Evolutionary conservation across 2,113 vertebrate species (phyloP).

Genomic region (Corythaeola cristata): DNA sequence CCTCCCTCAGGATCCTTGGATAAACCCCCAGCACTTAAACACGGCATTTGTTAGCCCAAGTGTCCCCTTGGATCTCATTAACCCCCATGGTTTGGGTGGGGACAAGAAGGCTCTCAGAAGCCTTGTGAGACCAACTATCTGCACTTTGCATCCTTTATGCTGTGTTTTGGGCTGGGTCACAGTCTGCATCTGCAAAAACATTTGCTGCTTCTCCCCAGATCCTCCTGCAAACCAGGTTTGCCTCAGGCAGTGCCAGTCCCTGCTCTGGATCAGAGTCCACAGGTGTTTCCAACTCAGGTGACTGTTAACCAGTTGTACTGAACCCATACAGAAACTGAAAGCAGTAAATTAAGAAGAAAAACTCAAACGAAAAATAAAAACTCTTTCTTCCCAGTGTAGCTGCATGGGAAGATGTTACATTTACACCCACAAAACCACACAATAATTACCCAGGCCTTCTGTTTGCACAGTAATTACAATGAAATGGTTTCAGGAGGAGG

Average conservation of each 20-base stretch:
- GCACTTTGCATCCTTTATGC: neutral
- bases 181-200: neutral
- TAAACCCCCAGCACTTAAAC: neutral
- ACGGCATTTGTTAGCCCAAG: neutral
- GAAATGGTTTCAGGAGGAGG: neutral
- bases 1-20: neutral
- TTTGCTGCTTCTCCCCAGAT: neutral
- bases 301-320: neutral
- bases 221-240: neutral
- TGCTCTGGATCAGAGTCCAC: neutral
- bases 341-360: neutral
- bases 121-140: neutral
- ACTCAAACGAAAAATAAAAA: neutral
- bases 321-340: neutral
- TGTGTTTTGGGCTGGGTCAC: neutral
- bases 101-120: neutral
- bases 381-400: neutral
- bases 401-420: neutral
- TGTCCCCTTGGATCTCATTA: neutral
- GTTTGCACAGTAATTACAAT: neutral
- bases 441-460: slow-evolving; percentile 10
- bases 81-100: neutral
- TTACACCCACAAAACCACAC: neutral
- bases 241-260: neutral
- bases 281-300: neutral